Conservation (phyloP, 2,888 invertebrate species). For the Gymnosoma rotundatum region DNA sequence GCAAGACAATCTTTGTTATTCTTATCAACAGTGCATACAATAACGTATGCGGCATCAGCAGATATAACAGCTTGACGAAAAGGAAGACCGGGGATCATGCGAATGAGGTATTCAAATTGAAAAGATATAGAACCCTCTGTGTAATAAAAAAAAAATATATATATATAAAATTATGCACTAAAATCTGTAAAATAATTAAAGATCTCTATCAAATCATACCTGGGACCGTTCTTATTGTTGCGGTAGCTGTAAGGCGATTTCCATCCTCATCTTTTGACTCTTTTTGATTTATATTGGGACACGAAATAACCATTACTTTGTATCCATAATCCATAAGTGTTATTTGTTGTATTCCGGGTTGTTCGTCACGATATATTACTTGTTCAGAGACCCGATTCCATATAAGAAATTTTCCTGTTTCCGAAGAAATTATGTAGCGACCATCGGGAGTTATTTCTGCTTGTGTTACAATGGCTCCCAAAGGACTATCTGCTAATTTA, state of each 20-base stretch:
- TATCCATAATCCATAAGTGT: conserved; percentile 82
- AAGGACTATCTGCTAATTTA: conserved; percentile 93
- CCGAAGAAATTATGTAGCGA: conserved; percentile 92
- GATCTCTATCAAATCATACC: conserved; percentile 82
- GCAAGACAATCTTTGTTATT: conserved; percentile 90
- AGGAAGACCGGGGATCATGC: conserved; percentile 86
- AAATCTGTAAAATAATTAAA: background rate
- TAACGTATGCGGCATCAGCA: conserved; percentile 90
- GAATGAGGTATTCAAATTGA: conserved; percentile 91
- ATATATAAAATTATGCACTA: conserved; percentile 71
- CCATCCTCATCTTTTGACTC: conserved; percentile 85
- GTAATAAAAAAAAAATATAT: background rate
- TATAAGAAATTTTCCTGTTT: conserved; percentile 94
- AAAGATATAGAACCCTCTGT: conserved; percentile 90
- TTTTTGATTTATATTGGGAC: conserved; percentile 82
- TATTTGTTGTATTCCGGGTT: conserved; percentile 84
- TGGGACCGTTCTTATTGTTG: conserved; percentile 88
- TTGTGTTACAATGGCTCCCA: conserved; percentile 97
- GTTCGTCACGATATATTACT: conserved; percentile 88
- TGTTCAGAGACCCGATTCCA: conserved; percentile 92
- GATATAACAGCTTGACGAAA: conserved; percentile 92
- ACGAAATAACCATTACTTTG: conserved; percentile 81
- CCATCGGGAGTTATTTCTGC: conserved; percentile 94
- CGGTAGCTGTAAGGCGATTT: conserved; percentile 85
- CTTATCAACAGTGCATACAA: conserved; percentile 92